Conservation (phyloP, 2,113 vertebrate genomes). For the Calyptomena viridis region DNA sequence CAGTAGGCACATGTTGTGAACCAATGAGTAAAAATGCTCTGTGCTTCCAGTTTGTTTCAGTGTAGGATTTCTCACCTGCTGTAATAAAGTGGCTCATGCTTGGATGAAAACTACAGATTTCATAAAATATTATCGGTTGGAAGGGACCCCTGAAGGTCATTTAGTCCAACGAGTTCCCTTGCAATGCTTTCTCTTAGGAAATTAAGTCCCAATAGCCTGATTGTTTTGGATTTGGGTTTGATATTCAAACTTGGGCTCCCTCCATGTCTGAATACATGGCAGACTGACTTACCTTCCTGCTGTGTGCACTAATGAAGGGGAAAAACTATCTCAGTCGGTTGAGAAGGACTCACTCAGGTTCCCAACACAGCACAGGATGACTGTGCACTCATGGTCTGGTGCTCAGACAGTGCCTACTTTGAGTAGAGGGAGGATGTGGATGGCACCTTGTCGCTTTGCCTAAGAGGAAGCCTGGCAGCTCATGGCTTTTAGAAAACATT, state of each 20-base stretch:
- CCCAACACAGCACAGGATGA: rapidly evolving
- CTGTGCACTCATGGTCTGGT: rapidly evolving
- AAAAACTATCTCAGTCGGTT: neutral
- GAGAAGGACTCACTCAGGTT: rapidly evolving
- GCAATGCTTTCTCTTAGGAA: neutral
- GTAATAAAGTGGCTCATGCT: neutral
- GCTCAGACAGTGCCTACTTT: neutral
- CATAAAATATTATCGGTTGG: neutral
- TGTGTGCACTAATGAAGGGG: neutral
- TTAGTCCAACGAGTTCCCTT: neutral
- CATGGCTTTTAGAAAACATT: neutral
- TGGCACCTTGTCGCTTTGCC: neutral
- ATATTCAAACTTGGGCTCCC: no score
- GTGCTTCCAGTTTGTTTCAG: neutral
- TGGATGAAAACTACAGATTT: neutral
- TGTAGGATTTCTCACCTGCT: neutral
- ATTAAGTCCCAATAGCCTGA: neutral
- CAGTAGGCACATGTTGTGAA: neutral
- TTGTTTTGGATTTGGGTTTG: neutral
- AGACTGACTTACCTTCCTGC: neutral
- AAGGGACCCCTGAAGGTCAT: neutral
- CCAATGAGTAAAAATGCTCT: neutral
- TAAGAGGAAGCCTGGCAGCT: neutral
- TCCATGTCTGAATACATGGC: rapidly evolving
- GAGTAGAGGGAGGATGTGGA: neutral